Percentiles rank a stretch among this genome's conserved stretches.
Conservation (phyloP, 2,113 vertebrate species). For the Ceyx margarethae region DNA sequence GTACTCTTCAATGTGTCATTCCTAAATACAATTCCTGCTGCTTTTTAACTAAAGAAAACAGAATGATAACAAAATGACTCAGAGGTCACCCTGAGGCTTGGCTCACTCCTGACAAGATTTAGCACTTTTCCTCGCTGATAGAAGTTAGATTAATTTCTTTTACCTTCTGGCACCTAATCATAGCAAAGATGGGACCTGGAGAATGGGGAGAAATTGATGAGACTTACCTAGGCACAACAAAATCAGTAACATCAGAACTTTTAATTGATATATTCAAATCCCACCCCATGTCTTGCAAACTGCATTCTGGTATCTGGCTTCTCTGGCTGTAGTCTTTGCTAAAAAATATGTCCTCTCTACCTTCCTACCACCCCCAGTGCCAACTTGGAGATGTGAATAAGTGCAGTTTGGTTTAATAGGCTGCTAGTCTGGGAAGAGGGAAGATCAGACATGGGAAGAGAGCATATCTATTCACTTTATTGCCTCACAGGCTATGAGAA, state of each 20-base stretch:
- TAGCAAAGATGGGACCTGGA: background rate
- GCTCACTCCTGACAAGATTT: background rate
- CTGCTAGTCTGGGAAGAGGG: background rate
- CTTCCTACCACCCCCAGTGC: background rate
- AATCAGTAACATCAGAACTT: background rate
- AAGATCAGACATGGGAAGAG: background rate
- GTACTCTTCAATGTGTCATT: background rate
- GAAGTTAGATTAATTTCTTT: background rate
- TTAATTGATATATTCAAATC: background rate
- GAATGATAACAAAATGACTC: background rate
- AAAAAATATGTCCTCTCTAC: background rate
- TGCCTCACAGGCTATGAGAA: background rate
- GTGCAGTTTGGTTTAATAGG: background rate
- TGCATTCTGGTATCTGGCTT: background rate
- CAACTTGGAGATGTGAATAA: background rate
- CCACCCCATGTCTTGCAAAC: background rate
- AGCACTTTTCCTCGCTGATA: background rate
- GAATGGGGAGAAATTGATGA: background rate
- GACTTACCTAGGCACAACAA: background rate
- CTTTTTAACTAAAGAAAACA: background rate
- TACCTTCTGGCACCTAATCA: background rate
- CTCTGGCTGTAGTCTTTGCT: background rate
- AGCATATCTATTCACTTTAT: background rate
- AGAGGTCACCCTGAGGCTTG: background rate
- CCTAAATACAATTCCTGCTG: background rate